A percentile compares a stretch with the other conserved stretches of the same genome.
phyloP scores from a whole-genome alignment of 2,797 vertebrate genomes.

The Manis crassicaudata region DNA sequence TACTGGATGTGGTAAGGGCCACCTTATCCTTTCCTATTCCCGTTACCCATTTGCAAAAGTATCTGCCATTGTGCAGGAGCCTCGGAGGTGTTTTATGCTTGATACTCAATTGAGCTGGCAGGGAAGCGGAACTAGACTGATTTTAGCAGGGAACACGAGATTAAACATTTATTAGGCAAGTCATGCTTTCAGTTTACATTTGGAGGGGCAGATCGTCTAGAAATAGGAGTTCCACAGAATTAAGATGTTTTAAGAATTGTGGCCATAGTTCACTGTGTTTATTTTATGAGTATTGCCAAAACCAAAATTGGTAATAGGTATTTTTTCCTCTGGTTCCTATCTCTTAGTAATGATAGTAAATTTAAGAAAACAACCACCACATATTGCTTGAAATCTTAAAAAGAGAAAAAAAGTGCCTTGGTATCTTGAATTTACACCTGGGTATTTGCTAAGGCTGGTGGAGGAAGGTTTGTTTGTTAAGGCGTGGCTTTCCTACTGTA shows the following conservation, averaged over 20 bases:
- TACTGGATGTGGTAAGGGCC: conserved; percentile 90
- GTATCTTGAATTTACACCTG: neutral
- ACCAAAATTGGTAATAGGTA: neutral
- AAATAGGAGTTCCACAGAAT: neutral
- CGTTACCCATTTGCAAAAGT: neutral
- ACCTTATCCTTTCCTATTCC: neutral
- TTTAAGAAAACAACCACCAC: neutral
- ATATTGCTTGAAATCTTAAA: conserved; percentile 36
- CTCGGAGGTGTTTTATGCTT: neutral
- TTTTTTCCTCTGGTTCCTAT: neutral
- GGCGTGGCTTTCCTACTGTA: neutral
- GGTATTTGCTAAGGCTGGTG: neutral
- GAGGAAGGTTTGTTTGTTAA: neutral
- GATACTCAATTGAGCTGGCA: neutral
- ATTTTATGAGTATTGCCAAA: conserved; percentile 21
- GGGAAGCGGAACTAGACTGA: neutral
- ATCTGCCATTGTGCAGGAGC: neutral
- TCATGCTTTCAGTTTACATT: neutral
- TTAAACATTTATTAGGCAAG: neutral
- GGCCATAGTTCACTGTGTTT: neutral
- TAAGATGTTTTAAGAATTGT: conserved; percentile 15
- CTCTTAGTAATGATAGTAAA: neutral
- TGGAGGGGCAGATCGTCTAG: neutral
- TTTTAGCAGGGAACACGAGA: neutral
- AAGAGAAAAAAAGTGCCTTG: neutral